Evolutionary conservation across 2,113 vertebrate species (phyloP).

Genomic region (Prietella phreatophila): DNA sequence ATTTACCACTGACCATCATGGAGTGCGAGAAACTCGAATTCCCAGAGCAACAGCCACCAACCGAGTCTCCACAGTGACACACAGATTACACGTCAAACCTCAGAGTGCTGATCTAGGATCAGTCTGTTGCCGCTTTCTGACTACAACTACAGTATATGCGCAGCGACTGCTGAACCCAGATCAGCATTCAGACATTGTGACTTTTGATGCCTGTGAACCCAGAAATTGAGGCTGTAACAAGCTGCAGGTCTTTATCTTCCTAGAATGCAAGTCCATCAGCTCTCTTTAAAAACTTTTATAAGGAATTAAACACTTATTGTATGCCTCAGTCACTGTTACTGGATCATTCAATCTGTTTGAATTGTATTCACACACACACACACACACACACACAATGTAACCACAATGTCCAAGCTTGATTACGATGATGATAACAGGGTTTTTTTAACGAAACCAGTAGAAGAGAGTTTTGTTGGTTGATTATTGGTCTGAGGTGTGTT

Average conservation of each 20-base stretch:
- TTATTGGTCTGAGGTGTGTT: not conserved
- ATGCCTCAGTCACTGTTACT: conserved; percentile 14
- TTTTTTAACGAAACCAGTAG: not conserved
- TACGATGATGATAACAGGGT: not conserved
- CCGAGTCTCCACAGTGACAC: conserved; percentile 43
- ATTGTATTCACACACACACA: not conserved
- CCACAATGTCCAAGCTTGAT: not conserved
- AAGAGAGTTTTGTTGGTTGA: not conserved
- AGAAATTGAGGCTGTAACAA: not conserved
- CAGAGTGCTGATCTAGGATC: conserved; percentile 9
- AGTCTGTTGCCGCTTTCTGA: not conserved
- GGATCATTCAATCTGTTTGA: not conserved
- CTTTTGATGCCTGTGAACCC: not conserved
- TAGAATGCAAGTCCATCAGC: conserved; percentile 19
- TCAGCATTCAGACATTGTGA: conserved; percentile 18
- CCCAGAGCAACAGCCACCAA: conserved; percentile 62
- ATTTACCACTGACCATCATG: conserved; percentile 84
- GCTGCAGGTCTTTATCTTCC: not conserved
- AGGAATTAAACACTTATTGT: conserved; percentile 10
- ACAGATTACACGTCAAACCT: not conserved
- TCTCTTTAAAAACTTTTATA: conserved; percentile 31
- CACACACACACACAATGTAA: not conserved
- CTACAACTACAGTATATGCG: not conserved
- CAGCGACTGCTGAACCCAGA: not conserved
- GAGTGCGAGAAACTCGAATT: conserved; percentile 88